Conservation (phyloP, 2,113 vertebrate species). For the Corynorhinus townsendii region DNA sequence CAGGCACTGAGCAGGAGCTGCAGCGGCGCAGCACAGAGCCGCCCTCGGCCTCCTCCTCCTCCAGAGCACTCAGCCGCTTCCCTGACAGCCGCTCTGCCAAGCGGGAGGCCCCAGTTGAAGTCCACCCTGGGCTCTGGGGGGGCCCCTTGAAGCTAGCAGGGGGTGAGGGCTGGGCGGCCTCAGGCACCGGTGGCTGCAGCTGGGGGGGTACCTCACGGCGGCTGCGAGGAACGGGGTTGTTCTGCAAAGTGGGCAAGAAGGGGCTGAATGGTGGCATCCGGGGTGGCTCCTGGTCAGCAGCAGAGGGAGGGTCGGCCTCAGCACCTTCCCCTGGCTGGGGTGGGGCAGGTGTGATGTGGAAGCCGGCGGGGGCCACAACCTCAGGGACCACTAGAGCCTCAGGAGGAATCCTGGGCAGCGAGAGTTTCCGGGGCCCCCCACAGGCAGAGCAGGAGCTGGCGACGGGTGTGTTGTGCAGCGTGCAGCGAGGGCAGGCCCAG, state of each 20-base stretch:
- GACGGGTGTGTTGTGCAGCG: constrained; percentile 91
- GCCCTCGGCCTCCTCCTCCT: constrained; percentile 85
- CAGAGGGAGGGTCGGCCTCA: constrained; percentile 84
- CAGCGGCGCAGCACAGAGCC: constrained; percentile 77
- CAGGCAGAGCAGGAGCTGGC: constrained; percentile 96
- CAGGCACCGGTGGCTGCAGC: constrained; percentile 80
- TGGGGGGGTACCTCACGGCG: constrained; percentile 94
- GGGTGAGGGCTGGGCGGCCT: constrained; percentile 75
- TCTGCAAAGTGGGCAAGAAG: constrained; percentile 90
- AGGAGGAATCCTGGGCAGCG: constrained; percentile 95
- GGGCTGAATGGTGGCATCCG: constrained; percentile 79
- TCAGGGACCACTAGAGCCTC: constrained; percentile 97
- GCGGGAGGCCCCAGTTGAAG: constrained; percentile 65
- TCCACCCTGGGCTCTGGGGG: constrained; percentile 79
- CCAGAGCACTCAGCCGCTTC: constrained; percentile 91
- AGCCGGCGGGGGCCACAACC: constrained; percentile 89
- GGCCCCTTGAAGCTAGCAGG: constrained; percentile 71
- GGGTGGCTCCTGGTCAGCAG: constrained; percentile 78
- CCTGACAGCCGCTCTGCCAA: constrained; percentile 82
- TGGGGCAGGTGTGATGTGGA: constrained; percentile 79
- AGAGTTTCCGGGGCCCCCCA: constrained; percentile 94
- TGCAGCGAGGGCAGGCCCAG: constrained; percentile 96
- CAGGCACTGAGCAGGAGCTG: constrained; percentile 82
- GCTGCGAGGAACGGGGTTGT: constrained; percentile 94
- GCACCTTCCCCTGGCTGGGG: constrained; percentile 79